Evolutionary conservation across 2,113 vertebrate species (phyloP).

Genomic region (Zosterops lateralis): DNA sequence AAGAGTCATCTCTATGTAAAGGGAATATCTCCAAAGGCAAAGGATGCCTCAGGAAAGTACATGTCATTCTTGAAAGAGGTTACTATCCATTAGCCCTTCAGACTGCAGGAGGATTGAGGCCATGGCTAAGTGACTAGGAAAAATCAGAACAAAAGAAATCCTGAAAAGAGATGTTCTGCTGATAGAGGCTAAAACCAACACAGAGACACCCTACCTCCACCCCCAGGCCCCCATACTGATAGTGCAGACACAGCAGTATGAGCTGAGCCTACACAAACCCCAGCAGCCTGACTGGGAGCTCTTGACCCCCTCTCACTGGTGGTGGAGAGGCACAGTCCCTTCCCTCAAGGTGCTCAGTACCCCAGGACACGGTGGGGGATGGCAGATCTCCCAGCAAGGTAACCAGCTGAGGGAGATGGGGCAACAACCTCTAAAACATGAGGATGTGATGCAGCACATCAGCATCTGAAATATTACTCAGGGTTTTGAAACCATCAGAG

Average conservation of each 20-base stretch:
- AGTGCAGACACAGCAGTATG: background rate
- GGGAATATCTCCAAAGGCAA: background rate
- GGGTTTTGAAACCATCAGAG: background rate
- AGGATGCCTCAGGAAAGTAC: background rate
- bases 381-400: background rate
- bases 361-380: background rate
- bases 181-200: background rate
- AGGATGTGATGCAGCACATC: background rate
- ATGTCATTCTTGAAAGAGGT: background rate
- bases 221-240: no score
- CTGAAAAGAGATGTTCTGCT: background rate
- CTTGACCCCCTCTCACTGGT: background rate
- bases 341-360: background rate
- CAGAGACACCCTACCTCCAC: background rate
- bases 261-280: background rate
- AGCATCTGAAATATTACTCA: background rate
- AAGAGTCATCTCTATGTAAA: background rate
- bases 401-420: background rate
- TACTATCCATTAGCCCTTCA: background rate
- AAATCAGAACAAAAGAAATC: background rate
- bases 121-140: background rate
- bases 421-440: accelerated
- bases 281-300: background rate
- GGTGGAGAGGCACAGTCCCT: background rate
- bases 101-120: background rate